Base-by-base conservation (phyloP, 1,140 invertebrate species). In the Acromyrmex echinatior region DNA sequence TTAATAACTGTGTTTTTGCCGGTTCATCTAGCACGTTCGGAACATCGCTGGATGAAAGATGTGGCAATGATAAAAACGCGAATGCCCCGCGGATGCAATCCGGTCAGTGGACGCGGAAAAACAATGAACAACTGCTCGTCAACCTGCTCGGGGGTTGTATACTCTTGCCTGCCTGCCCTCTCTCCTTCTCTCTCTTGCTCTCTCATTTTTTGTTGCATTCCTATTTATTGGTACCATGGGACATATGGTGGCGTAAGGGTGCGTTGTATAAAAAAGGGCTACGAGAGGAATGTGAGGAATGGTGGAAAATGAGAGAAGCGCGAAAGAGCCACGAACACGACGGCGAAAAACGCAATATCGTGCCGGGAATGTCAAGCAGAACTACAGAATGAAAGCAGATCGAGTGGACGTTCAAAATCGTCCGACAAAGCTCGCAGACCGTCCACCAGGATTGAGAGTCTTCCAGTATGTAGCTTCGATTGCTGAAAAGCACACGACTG, bases 121-220 rank as follows among this genome's bases (percentile, higher is more conserved):
- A 91, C 86, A 87, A 88, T 88, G 89, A 91, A 74, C 90, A 90
- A 90, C 90, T 60, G 81, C 49, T 86, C 70, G 77, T 86, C 77
- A 45, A 60, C 35, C 7, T 9, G 35, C 7, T 39, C 35, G 60
- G 65, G 53, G 73, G 51, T 82, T 91, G 85, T 90, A 86, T 73
- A 31, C 28, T 31, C 53, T 73, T 31, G 45, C 18, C 9, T 21
- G 1, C 1, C 16, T 25, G n/a, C 0, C 45, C n/a, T 14, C 14
- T 62, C 68, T 28, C 21, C 58, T 51, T 58, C 7, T 4, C 7
- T 31, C 25, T 35, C 18, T 25, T 21, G 18, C 65, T 28, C 49
- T n/a, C 56, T 31, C 31, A 62, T 90, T 91, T 90, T 82, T 88
- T 63, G 7, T 39, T 63, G 81, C 58, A n/a, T 88, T 86, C 90